Evolutionary conservation across 2,888 invertebrate species (phyloP).

Genomic region (Drosophila meridionalis): DNA sequence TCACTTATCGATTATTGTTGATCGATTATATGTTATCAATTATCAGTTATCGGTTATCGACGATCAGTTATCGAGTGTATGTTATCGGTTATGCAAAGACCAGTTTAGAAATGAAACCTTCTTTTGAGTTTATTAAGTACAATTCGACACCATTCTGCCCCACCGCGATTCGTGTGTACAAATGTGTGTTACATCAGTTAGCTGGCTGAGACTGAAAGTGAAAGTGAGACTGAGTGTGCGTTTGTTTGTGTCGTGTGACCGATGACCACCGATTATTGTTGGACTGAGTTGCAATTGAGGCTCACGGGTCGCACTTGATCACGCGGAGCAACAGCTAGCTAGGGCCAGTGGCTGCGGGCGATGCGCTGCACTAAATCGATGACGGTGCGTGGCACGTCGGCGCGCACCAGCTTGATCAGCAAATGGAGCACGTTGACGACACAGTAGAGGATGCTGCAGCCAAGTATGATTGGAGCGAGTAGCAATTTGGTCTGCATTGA

Average conservation of each 20-base stretch:
- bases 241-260: not conserved
- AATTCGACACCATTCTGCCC: slow-evolving; percentile 14
- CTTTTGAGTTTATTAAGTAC: slow-evolving; percentile 25
- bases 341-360: slow-evolving; percentile 18
- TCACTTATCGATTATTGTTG: no score
- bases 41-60: no score
- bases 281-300: not conserved
- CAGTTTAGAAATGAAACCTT: slow-evolving; percentile 2
- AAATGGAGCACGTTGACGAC: slow-evolving; percentile 60
- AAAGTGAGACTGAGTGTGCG: not conserved
- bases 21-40: no score
- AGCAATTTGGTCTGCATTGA: slow-evolving; percentile 67
- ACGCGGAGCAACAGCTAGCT: not conserved
- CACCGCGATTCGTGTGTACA: not conserved
- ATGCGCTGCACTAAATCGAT: slow-evolving; percentile 58
- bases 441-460: slow-evolving; percentile 61
- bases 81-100: slow-evolving; percentile 1
- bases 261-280: not conserved
- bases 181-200: slow-evolving; percentile 10
- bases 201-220: slow-evolving; percentile 1
- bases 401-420: slow-evolving; percentile 55
- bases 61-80: no score
- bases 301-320: slow-evolving; percentile 6
- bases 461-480: slow-evolving; percentile 65
- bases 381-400: slow-evolving; percentile 61